Percentiles rank a stretch among this genome's conserved stretches.
Evolutionary conservation across 2,113 vertebrate genomes (phyloP).

Genomic region (Lota lota): DNA sequence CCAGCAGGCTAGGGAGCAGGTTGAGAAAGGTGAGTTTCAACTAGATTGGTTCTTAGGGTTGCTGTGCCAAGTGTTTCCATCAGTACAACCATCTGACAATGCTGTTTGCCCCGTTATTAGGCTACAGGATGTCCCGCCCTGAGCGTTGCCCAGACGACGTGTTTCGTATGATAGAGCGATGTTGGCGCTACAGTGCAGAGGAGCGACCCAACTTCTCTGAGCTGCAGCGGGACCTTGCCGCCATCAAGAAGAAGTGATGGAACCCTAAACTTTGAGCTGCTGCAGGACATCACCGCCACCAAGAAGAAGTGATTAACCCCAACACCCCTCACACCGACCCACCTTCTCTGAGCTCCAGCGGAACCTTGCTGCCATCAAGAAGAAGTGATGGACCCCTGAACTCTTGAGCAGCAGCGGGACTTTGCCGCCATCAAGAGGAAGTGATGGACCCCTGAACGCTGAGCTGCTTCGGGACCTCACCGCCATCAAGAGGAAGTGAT

Average conservation of each 20-base stretch:
- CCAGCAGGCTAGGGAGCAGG: constrained; percentile 95
- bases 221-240: constrained; percentile 84
- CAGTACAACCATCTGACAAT: no score
- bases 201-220: constrained; percentile 90
- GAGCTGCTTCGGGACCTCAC: no score
- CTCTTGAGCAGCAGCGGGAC: no score
- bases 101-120: constrained; percentile 53
- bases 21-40: constrained; percentile 85
- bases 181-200: constrained; percentile 96
- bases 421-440: no score
- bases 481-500: no score
- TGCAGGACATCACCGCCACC: no score
- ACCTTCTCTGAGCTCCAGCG: constrained; percentile 90
- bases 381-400: constrained; percentile 63
- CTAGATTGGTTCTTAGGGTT: no score
- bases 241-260: constrained; percentile 82
- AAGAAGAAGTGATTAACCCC: background rate
- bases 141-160: constrained; percentile 94
- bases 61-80: no score
- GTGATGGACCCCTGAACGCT: background rate
- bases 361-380: constrained; percentile 85
- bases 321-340: constrained; percentile 60
- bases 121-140: constrained; percentile 93
- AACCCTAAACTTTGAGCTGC: background rate
- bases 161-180: constrained; percentile 90